Evolutionary conservation across 2,888 invertebrate genomes (phyloP).

Genomic region (Abrostola triplasia): DNA sequence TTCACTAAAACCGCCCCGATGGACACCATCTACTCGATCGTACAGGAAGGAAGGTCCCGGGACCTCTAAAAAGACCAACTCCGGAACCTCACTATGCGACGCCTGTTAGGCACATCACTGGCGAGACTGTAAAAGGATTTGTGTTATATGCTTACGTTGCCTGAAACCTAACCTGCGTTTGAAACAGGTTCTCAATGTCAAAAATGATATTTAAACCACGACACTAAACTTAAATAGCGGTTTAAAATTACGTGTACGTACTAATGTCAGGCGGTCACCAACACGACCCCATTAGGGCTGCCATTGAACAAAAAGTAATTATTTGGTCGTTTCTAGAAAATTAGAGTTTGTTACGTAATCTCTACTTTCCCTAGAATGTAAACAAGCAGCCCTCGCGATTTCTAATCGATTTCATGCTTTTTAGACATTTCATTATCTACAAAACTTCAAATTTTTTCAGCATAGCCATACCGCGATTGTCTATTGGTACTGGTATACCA

Average conservation of each 20-base stretch:
- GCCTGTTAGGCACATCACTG: no score
- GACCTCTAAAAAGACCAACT: no score
- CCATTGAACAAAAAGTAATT: slow-evolving; percentile 46
- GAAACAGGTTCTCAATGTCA: background rate
- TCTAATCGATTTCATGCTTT: slow-evolving; percentile 65
- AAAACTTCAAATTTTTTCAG: slow-evolving; percentile 10
- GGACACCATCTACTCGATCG: no score
- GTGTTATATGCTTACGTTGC: no score
- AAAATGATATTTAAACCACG: no score
- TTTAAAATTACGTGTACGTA: no score
- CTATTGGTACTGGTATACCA: slow-evolving; percentile 4
- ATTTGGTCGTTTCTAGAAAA: slow-evolving; percentile 42
- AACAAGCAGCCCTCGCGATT: slow-evolving; percentile 47
- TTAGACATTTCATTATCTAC: slow-evolving; percentile 37
- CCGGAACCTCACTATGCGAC: no score
- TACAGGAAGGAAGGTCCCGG: no score
- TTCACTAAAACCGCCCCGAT: no score
- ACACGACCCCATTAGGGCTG: slow-evolving; percentile 19
- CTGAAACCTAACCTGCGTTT: no score
- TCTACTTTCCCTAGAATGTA: slow-evolving; percentile 58
- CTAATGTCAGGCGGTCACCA: slow-evolving; percentile 12
- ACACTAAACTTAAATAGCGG: no score
- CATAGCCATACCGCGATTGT: slow-evolving; percentile 12
- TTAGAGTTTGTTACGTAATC: slow-evolving; percentile 44
- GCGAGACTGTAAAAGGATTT: no score